These are phyloP conservation scores for Apomyelois bistriatella DNA, from an alignment of 2,888 invertebrate species.

Conservation along the genomic window DNA sequence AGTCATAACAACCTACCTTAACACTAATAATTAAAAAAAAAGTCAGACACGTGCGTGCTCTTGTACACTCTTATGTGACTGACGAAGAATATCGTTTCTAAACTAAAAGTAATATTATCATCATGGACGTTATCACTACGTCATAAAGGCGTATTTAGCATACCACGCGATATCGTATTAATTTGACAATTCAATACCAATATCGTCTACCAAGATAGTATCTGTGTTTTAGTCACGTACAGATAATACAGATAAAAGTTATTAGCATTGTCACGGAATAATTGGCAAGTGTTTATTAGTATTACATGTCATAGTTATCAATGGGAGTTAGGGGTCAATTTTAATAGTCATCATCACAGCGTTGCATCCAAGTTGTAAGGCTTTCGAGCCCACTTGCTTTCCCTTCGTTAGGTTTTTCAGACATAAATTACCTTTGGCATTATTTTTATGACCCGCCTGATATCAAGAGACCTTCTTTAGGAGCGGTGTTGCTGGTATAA, in stretches of 20 bases:
- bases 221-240: conserved; percentile 54
- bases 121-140: not conserved
- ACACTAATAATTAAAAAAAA: not conserved
- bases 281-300: not conserved
- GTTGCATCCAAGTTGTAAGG: not conserved
- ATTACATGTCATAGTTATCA: no score
- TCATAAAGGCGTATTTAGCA: not conserved
- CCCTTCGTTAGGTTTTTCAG: no score
- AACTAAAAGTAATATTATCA: not conserved
- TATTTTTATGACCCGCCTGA: no score
- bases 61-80: not conserved
- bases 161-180: not conserved
- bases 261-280: conserved; percentile 11
- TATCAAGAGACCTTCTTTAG: no score
- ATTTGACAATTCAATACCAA: not conserved
- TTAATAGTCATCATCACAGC: not conserved
- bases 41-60: not conserved
- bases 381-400: no score
- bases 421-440: no score
- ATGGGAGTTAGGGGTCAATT: not conserved
- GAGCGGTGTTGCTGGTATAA: no score
- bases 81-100: not conserved
- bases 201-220: conserved; percentile 11
- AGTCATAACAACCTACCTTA: not conserved
- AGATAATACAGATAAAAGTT: conserved; percentile 45